Evolutionary conservation across 2,113 vertebrate species (phyloP), one percentile per base, ranked within the genome.

Genomic region (Syrrhaptes paradoxus): DNA sequence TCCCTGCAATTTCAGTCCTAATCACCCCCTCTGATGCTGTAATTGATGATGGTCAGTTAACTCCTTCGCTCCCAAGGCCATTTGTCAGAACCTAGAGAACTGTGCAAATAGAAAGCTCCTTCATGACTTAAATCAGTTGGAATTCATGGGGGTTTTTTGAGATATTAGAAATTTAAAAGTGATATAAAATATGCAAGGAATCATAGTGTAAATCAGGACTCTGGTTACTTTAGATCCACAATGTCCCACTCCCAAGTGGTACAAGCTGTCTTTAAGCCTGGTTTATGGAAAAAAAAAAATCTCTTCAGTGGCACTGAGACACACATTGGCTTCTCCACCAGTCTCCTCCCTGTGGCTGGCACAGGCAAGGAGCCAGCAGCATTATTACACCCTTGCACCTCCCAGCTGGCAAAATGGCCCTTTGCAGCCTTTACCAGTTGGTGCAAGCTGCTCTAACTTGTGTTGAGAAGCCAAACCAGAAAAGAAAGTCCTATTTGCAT

Each of bases 21-120:
- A 98, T 98, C 98, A 98, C 98, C 98, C 97, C 97, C 97, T 98
- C 97, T 85, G 78, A 97, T 94, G 98, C 97, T 94, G 93, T 98
- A 98, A 98, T 98, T 98, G 98, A 96, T 96, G 98, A 97, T 94
- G 95, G 97, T 97, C 97, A 96, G 84, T 98, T 98, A 98, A 98
- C 97, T 96, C 97, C 93, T 97, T 97, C 94, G 43, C 43, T 87
- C 66, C 97, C 90, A 19, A 62, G 73, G 59, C 91, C 57, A 2
- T 78, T 55, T 70, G 9, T 73, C 55, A 74, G 19, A 68, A 79
- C 55, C 55, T 19, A 36, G 55, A n/a, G 18, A 26, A 19, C 57
- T 4, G 17, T 7, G 9, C 20, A 1, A 51, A 51, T 63, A 75
- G 62, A 9, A 24, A 9, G 57, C 2, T 58, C 49, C 49, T 32